Evolutionary conservation across 1,140 invertebrate genomes (phyloP).

Genomic region (Glossosoma conforme): DNA sequence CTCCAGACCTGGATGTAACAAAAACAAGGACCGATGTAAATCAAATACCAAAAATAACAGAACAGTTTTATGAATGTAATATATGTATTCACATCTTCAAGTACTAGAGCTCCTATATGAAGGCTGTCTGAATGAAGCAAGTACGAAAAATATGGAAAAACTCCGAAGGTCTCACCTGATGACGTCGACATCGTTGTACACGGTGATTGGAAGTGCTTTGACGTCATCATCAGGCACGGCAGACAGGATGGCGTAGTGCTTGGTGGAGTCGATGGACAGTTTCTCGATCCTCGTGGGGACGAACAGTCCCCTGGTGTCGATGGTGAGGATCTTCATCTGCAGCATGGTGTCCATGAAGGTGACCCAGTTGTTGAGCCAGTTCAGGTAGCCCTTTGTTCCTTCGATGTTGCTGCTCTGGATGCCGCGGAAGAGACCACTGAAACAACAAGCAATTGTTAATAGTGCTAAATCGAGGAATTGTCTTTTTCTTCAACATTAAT

Average conservation of each 20-base stretch:
- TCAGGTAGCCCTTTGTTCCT: slow-evolving; percentile 41
- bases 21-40: too few relatives aligned
- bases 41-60: background rate
- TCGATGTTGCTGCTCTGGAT: slow-evolving; percentile 50
- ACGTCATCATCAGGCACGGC: slow-evolving; percentile 48
- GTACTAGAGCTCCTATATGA: too few relatives aligned
- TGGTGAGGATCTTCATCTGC: slow-evolving; percentile 75
- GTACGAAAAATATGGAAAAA: background rate
- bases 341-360: slow-evolving; percentile 91
- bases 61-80: too few relatives aligned
- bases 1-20: slow-evolving; percentile 69
- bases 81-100: too few relatives aligned
- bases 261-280: slow-evolving; percentile 70
- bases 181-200: slow-evolving; percentile 42
- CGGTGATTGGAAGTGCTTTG: slow-evolving; percentile 41
- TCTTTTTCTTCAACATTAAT: too few relatives aligned
- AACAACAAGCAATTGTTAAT: too few relatives aligned
- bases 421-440: slow-evolving; percentile 63
- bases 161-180: slow-evolving; percentile 37
- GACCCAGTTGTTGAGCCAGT: slow-evolving; percentile 77
- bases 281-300: slow-evolving; percentile 82
- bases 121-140: too few relatives aligned
- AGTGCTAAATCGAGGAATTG: too few relatives aligned
- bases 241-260: slow-evolving; percentile 55
- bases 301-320: slow-evolving; percentile 69